Evolutionary conservation across 2,797 vertebrate genomes (phyloP), one percentile per base, ranked within the genome.

Genomic region (Bradypus variegatus): DNA sequence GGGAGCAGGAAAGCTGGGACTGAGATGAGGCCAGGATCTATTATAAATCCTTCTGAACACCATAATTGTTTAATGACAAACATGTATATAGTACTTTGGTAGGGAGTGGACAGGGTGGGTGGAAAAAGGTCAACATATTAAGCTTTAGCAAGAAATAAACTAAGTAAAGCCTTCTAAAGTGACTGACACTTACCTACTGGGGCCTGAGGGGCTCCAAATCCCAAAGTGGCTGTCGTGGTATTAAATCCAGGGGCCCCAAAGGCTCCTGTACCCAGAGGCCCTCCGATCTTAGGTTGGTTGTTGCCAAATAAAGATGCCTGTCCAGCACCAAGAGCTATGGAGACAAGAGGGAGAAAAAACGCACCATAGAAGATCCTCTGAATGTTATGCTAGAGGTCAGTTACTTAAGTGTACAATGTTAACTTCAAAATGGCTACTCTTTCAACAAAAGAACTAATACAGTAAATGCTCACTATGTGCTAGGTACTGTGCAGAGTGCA

Each of bases 131-230:
- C 77, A 94, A 58, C 36, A 95, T 79, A 53, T 79, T 85, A 79
- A 92, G 64, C 85, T 89, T 93, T 86, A 93, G 87, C 78, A 82
- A 89, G 83, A 94, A 88, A 93, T 64, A 93, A 92, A 91, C 29
- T 50, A 15, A 91, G 76, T 29, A 92, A 93, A 95, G 88, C 83
- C 92, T 96, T 96, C 92, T 92, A 92, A 95, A 94, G 86, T 95
- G 86, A 95, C 88, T 95, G 45, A 93, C 53, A 97, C 98, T 98
- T 95, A 99, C 99, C 98, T 1, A 99, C 97, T n/a, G 98, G 98
- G n/a, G 98, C 98, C 96, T 99, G 99, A 3, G 98, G 97, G 2
- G 98, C 97, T 41, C 98, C 98, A 0, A 99, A 99, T 78, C 98
- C 98, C 94, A 99, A 96, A 0, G 97, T 95, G 6, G 96, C 97